Percentiles rank a stretch among this genome's conserved stretches.
These are phyloP conservation scores for Drosophila meridionalis DNA, from an alignment of 2,888 invertebrate species.

Conservation along the genomic window DNA sequence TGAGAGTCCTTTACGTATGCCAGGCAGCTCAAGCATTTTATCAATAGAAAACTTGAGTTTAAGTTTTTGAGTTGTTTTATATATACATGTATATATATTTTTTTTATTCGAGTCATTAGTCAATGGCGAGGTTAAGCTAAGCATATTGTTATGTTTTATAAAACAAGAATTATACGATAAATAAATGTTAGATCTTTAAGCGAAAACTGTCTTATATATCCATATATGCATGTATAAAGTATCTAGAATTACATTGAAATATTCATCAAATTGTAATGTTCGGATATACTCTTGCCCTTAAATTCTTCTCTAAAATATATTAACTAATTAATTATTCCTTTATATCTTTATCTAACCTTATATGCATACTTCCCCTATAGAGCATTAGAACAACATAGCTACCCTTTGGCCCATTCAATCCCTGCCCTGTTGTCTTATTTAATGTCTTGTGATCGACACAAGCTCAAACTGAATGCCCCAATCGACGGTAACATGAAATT, in stretches of 20 bases:
- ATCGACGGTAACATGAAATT: conserved; percentile 51
- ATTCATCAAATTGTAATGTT: background rate
- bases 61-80: background rate
- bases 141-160: too few relatives aligned
- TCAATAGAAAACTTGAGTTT: conserved; percentile 9
- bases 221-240: too few relatives aligned
- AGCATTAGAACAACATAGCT: conserved; percentile 18
- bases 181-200: too few relatives aligned
- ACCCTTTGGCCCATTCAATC: conserved; percentile 3
- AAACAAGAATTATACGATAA: too few relatives aligned
- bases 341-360: background rate
- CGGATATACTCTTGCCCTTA: background rate
- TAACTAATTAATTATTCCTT: background rate
- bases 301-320: background rate
- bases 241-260: background rate
- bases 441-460: conserved; percentile 53
- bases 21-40: conserved; percentile 10
- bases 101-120: background rate
- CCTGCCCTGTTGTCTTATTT: conserved; percentile 58
- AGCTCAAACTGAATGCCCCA: conserved; percentile 43
- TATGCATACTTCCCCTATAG: conserved; percentile 8
- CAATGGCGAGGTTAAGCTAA: too few relatives aligned
- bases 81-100: too few relatives aligned
- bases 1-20: conserved; percentile 38
- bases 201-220: too few relatives aligned